Evolutionary conservation across 2,797 vertebrate genomes (phyloP).

Genomic region (Enteromius trimaculatus): DNA sequence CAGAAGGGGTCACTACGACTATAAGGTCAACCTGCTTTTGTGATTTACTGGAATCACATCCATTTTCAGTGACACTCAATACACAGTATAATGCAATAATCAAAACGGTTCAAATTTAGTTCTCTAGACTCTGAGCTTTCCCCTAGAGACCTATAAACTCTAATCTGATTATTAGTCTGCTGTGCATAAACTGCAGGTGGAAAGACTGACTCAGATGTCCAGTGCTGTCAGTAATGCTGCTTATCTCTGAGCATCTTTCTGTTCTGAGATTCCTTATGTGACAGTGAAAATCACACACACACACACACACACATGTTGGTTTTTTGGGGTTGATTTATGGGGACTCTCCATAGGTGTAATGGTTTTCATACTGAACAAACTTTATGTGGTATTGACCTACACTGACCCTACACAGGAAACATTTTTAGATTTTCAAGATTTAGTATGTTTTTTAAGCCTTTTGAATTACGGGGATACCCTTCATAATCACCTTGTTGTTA

Average conservation of each 20-base stretch:
- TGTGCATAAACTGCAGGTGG: background rate
- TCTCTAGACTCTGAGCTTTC: constrained; percentile 1
- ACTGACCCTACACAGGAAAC: too few relatives aligned
- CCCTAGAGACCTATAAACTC: constrained; percentile 11
- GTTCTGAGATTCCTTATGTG: background rate
- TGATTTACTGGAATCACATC: background rate
- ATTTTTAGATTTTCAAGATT: too few relatives aligned
- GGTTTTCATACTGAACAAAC: too few relatives aligned
- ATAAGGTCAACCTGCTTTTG: background rate
- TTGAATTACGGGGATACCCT: too few relatives aligned
- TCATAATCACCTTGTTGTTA: too few relatives aligned
- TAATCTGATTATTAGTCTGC: constrained; percentile 3
- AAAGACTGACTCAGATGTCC: constrained; percentile 5
- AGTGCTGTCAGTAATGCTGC: background rate
- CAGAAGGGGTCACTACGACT: constrained; percentile 4
- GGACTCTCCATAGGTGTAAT: too few relatives aligned
- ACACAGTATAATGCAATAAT: background rate
- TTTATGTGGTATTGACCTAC: too few relatives aligned
- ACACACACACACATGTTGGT: constrained; percentile 17
- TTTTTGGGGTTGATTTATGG: too few relatives aligned
- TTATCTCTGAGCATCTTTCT: background rate
- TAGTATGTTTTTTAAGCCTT: too few relatives aligned
- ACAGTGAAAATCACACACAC: background rate
- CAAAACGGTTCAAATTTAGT: background rate
- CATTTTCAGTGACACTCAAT: background rate